These are phyloP conservation scores for Dryas iulia DNA, from an alignment of 1,140 invertebrate genomes.

Conservation along the genomic window DNA sequence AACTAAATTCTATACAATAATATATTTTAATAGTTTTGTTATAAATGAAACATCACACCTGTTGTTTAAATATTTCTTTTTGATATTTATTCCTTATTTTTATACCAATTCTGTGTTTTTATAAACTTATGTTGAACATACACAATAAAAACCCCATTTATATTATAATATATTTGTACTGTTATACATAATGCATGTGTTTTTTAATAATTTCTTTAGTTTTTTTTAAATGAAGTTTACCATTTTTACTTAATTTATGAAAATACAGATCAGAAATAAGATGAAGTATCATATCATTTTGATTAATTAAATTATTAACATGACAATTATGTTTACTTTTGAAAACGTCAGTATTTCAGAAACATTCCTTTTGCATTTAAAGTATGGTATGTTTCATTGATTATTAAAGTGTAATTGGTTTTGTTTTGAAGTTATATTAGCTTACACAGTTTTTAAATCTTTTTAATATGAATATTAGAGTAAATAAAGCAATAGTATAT, in stretches of 20 bases:
- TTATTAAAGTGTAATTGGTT: not conserved
- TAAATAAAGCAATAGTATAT: not conserved
- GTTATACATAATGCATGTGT: not conserved
- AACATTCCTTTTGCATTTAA: slow-evolving; percentile 23
- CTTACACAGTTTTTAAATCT: too few species aligned
- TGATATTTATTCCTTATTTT: not conserved
- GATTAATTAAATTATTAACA: slow-evolving; percentile 8
- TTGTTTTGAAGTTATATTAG: not conserved
- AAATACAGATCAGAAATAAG: not conserved
- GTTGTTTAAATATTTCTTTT: not conserved
- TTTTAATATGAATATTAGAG: not conserved
- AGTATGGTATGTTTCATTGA: not conserved
- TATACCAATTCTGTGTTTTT: not conserved
- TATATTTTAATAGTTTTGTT: not conserved
- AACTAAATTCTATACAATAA: not conserved
- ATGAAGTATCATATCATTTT: slow-evolving; percentile 5
- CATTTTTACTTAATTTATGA: not conserved
- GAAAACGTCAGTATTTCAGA: slow-evolving; percentile 18
- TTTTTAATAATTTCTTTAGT: not conserved
- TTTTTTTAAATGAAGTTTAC: not conserved
- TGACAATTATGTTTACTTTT: slow-evolving; percentile 10
- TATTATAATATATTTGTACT: not conserved
- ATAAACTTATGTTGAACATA: too few species aligned
- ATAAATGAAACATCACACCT: not conserved
- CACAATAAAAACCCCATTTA: not conserved